A percentile compares a stretch with the other conserved stretches of the same genome.
phyloP scores from a whole-genome alignment of 2,888 invertebrate species.

The Malthinus seriepunctatus region DNA sequence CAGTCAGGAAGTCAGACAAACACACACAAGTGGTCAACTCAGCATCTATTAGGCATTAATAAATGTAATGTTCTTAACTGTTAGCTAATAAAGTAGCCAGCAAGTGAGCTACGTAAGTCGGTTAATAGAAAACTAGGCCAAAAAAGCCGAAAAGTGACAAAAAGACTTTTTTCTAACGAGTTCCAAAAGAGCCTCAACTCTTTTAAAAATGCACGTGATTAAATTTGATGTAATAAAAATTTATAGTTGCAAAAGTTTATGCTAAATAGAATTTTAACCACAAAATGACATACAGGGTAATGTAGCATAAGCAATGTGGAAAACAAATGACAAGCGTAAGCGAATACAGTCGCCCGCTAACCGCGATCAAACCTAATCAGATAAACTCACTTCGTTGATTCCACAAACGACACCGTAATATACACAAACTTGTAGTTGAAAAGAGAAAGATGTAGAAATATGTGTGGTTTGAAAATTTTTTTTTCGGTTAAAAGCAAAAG shows the following conservation, averaged over 20 bases:
- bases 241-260: slow-evolving; percentile 18
- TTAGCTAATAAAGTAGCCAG: too few species aligned
- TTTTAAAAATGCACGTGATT: too few species aligned
- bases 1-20: too few species aligned
- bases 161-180: too few species aligned
- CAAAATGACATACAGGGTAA: slow-evolving; percentile 42
- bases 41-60: too few species aligned
- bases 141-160: too few species aligned
- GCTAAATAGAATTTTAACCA: slow-evolving; percentile 40
- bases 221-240: neutral
- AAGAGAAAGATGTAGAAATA: slow-evolving; percentile 24
- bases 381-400: slow-evolving; percentile 40
- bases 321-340: slow-evolving; percentile 46
- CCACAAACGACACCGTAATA: slow-evolving; percentile 26
- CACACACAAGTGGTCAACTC: too few species aligned
- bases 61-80: too few species aligned
- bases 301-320: slow-evolving; percentile 46
- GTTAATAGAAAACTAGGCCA: too few species aligned
- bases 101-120: too few species aligned
- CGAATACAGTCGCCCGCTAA: slow-evolving; percentile 40
- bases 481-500: slow-evolving; percentile 22
- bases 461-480: slow-evolving; percentile 24
- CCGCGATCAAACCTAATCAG: slow-evolving; percentile 45
- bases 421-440: slow-evolving; percentile 16
- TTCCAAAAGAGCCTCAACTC: too few species aligned